Percentiles rank a stretch among this genome's conserved stretches.
Conservation (phyloP, 2,113 vertebrate genomes). For the Maccullochella peelii region DNA sequence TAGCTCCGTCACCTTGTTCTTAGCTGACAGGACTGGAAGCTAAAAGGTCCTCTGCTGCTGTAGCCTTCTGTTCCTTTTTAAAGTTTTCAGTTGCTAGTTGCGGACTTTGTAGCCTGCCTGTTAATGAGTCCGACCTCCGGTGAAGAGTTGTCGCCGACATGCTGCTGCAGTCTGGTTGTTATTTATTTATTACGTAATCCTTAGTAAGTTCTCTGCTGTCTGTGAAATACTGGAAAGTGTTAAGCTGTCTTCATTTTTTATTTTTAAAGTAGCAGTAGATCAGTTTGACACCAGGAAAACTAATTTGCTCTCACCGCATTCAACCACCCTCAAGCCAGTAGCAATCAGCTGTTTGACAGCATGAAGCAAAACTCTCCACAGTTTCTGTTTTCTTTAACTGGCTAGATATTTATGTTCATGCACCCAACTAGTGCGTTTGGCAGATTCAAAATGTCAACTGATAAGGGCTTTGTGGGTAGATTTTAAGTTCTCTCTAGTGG, state of each 20-base stretch:
- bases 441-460: slow-evolving; percentile 33
- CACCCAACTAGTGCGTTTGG: neutral
- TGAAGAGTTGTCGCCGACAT: neutral
- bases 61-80: neutral
- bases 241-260: neutral
- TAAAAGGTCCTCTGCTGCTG: neutral
- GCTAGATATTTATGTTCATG: slow-evolving; percentile 16
- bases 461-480: no score
- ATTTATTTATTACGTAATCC: slow-evolving; percentile 8
- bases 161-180: neutral
- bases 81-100: neutral
- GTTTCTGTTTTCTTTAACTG: slow-evolving; percentile 5
- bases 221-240: slow-evolving; percentile 10
- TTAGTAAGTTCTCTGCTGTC: neutral
- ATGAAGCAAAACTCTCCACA: neutral
- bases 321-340: neutral
- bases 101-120: neutral
- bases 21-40: neutral
- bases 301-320: neutral
- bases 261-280: neutral
- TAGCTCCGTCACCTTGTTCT: neutral
- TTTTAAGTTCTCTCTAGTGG: neutral
- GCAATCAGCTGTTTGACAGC: slow-evolving; percentile 21
- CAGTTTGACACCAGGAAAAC: slow-evolving; percentile 15
- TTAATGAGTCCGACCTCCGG: slow-evolving; percentile 3